These are phyloP conservation scores for Homarus americanus DNA, from an alignment of 1,140 invertebrate species.

Conservation along the genomic window DNA sequence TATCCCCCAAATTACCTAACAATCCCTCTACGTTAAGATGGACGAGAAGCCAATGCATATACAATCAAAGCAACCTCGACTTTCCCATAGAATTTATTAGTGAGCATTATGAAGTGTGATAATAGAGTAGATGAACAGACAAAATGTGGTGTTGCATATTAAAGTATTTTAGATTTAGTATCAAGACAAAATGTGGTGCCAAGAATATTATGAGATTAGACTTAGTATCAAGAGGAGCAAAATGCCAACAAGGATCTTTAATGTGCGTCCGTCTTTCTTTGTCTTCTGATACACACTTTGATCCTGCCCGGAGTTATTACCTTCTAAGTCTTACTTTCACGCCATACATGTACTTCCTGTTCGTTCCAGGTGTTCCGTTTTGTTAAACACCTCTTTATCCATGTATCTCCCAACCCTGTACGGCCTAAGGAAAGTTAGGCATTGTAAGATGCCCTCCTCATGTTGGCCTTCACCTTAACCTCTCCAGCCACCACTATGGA, in stretches of 20 bases:
- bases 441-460: background rate
- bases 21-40: background rate
- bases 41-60: background rate
- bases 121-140: background rate
- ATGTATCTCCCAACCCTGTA: background rate
- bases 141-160: background rate
- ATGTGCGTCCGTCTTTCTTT: too few relatives aligned
- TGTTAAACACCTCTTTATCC: background rate
- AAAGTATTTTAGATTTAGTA: too few relatives aligned
- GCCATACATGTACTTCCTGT: background rate
- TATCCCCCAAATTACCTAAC: background rate
- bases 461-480: too few relatives aligned
- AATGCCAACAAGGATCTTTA: background rate
- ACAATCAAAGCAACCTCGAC: background rate
- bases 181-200: too few relatives aligned
- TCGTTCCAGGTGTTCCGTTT: background rate
- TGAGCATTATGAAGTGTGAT: background rate
- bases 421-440: background rate
- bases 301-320: background rate
- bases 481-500: too few relatives aligned
- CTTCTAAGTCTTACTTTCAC: background rate
- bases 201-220: too few relatives aligned
- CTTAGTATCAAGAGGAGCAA: background rate
- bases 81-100: background rate
- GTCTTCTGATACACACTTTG: background rate